Conservation (phyloP, 2,797 vertebrate genomes). For the Falco concolor region DNA sequence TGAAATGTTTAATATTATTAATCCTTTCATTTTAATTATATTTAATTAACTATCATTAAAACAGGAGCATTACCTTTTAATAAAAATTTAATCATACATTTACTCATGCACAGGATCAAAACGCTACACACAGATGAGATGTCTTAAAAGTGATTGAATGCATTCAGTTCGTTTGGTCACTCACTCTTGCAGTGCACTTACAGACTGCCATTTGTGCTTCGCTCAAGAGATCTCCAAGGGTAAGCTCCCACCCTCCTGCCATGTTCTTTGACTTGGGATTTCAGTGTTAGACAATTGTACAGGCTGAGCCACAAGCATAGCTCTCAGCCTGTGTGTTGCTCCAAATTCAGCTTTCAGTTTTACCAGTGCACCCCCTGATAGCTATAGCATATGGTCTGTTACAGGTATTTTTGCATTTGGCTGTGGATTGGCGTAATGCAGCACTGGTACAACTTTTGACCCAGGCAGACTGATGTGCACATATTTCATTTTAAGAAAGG, state of each 20-base stretch:
- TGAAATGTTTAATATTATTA: conserved; percentile 66
- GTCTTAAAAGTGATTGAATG: conserved; percentile 11
- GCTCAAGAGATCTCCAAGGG: not conserved
- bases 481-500: not conserved
- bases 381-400: not conserved
- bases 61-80: conserved; percentile 55
- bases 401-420: not conserved
- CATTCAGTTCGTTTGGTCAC: conserved; percentile 36
- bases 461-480: not conserved
- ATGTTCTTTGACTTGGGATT: not conserved
- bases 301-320: not conserved
- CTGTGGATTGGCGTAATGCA: rapidly evolving
- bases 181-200: not conserved
- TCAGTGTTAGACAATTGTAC: rapidly evolving
- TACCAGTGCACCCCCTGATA: not conserved
- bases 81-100: conserved; percentile 60
- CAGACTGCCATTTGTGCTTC: conserved; percentile 27
- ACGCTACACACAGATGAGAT: not conserved
- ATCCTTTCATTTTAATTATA: conserved; percentile 58
- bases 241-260: not conserved
- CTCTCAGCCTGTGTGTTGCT: not conserved
- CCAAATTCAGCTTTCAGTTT: not conserved
- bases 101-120: conserved; percentile 15
- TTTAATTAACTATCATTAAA: conserved; percentile 63
- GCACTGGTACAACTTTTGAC: not conserved